A percentile compares a stretch with the other conserved stretches of the same genome.
These are phyloP conservation scores for Aphidius ervi DNA, from an alignment of 1,140 invertebrate genomes.

Conservation along the genomic window DNA sequence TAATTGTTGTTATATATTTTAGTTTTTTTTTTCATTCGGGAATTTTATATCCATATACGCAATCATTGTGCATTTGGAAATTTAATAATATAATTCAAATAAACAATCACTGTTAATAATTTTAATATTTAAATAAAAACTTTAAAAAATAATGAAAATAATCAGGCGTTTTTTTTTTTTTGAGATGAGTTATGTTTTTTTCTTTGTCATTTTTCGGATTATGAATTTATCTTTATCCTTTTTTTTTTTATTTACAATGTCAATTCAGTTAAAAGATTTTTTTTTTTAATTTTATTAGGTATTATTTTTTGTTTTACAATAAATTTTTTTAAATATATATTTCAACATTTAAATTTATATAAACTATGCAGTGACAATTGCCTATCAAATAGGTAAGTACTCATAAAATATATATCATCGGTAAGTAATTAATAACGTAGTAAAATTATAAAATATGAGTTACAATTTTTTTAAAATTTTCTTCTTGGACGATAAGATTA, in stretches of 20 bases:
- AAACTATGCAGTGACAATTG: conserved; percentile 44
- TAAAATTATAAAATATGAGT: conserved; percentile 48
- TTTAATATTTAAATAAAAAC: background rate
- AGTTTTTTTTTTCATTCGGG: too few species aligned
- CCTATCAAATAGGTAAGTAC: conserved; percentile 43
- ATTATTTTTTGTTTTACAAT: conserved; percentile 32
- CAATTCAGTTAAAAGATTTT: conserved; percentile 32
- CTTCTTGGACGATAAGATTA: conserved; percentile 31
- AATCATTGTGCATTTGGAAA: too few species aligned
- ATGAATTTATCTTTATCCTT: conserved; percentile 18
- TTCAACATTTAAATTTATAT: conserved; percentile 41
- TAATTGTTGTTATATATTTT: too few species aligned
- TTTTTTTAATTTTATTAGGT: conserved; percentile 24
- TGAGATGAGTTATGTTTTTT: background rate
- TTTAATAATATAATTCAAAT: conserved; percentile 2
- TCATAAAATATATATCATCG: conserved; percentile 47
- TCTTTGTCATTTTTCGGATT: conserved; percentile 14
- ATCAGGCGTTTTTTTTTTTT: too few species aligned
- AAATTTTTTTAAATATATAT: conserved; percentile 4
- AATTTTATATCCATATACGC: too few species aligned
- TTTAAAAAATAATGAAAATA: too few species aligned
- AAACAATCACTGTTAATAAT: too few species aligned
- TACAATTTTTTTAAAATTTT: conserved; percentile 28
- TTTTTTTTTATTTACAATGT: conserved; percentile 33
- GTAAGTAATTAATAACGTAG: conserved; percentile 39